Base-by-base conservation (phyloP, 2,797 vertebrate species). In the Sciurus carolinensis region DNA sequence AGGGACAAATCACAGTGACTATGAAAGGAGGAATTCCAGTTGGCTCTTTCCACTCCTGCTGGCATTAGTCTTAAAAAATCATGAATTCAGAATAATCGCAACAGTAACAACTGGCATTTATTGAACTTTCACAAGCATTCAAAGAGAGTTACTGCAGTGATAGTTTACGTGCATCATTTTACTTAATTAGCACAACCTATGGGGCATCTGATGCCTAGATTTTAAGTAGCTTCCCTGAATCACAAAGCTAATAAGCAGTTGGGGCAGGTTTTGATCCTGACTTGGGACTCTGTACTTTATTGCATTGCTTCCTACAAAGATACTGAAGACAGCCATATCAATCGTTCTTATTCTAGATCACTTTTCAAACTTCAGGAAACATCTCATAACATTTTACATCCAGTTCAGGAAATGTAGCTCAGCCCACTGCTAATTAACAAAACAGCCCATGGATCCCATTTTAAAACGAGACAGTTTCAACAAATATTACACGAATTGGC, bases 341-440 rank as follows among this genome's bases (percentile, higher is more conserved):
- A 0, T 75, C 52, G 93, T 90, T 96, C 57, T 87, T 52, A 67
- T 72, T 91, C 52, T 83, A 80, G 39, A 36, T 94, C 54, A 57
- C 22, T 50, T 80, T 88, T 54, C 54, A 93, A 66, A 72, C 59
- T 81, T 90, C 52, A 87, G 52, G 91, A 92, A 96, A 90, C n/a
- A 87, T 83, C 47, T 72, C 50, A 42, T 85, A 36, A 36, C 14
- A 50, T 33, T 91, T 77, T 81, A 22, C 15, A 84, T 73, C 3
- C n/a, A 67, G 57, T 59, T 92, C 33, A 14, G 13, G 75, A 94
- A 90, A 92, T 91, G 84, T 17, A 83, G 30, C 87, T 28, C 47
- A 72, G 50, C 81, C 36, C 67, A 14, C 22, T 94, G 36, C 24
- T 83, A 86, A 84, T 88, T 93, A 96, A 50, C 69, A 44, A 66